Percentiles rank a stretch among this genome's conserved stretches.
These are phyloP conservation scores for Hoplostethus atlanticus DNA, from an alignment of 2,797 vertebrate species.

Conservation along the genomic window DNA sequence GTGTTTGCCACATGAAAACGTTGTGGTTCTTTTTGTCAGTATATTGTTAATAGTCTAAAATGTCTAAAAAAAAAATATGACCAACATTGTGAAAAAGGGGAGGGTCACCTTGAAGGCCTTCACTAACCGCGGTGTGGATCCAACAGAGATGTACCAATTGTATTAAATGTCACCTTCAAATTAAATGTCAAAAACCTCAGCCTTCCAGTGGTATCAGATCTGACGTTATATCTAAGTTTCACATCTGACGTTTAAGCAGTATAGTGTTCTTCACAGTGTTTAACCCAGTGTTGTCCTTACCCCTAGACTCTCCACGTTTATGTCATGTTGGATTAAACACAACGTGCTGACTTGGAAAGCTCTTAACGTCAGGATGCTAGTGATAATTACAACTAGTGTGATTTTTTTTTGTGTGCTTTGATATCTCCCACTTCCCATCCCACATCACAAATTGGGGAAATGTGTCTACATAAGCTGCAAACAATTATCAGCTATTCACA, in stretches of 20 bases:
- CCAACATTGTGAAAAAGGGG: background rate
- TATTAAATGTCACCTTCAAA: conserved; percentile 18
- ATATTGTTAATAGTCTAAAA: background rate
- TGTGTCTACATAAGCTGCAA: no score
- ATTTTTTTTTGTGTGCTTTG: no score
- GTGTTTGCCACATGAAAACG: conserved; percentile 18
- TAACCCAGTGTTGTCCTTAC: background rate
- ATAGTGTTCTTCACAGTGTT: conserved; percentile 20
- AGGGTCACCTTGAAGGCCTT: background rate
- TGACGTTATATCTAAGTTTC: no score
- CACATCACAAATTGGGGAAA: no score
- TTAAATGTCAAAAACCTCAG: conserved; percentile 1
- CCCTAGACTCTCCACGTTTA: background rate
- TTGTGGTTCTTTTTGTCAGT: conserved; percentile 15
- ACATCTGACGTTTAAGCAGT: background rate
- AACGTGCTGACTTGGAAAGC: no score
- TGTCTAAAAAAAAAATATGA: background rate
- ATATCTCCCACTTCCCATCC: no score
- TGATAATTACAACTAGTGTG: no score
- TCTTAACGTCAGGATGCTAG: no score
- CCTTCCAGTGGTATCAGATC: background rate
- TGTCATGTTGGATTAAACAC: no score
- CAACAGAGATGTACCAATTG: background rate
- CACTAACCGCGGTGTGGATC: background rate
- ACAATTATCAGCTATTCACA: no score